phyloP scores from a whole-genome alignment of 2,888 invertebrate species.

The Lithosia quadra region DNA sequence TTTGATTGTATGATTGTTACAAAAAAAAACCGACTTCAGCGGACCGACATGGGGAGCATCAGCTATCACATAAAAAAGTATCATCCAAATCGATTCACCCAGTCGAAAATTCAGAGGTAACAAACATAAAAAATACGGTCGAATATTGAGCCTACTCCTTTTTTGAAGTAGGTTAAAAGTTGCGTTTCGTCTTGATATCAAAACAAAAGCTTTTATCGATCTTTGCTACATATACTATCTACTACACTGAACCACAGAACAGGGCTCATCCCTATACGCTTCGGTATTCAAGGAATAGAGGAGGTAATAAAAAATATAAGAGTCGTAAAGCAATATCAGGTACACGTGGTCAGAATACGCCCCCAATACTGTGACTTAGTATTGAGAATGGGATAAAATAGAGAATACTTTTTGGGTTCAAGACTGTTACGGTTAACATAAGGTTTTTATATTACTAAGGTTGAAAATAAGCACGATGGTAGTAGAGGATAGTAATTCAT shows the following conservation, averaged over 20 bases:
- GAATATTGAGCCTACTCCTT: too few relatives aligned
- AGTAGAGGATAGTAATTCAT: neutral
- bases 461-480: neutral
- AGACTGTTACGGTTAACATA: neutral
- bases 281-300: slow-evolving; percentile 35
- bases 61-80: too few relatives aligned
- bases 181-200: neutral
- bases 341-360: slow-evolving; percentile 56
- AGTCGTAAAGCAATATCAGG: slow-evolving; percentile 60
- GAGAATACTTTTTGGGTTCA: neutral
- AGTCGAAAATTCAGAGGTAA: too few relatives aligned
- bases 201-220: neutral
- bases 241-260: neutral
- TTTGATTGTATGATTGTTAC: too few relatives aligned
- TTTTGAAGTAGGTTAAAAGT: too few relatives aligned
- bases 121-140: too few relatives aligned
- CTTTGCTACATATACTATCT: neutral
- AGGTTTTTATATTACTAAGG: neutral
- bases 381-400: slow-evolving; percentile 39
- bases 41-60: too few relatives aligned
- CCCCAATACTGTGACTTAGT: slow-evolving; percentile 26
- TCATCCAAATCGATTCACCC: too few relatives aligned
- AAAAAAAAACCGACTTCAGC: too few relatives aligned
- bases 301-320: slow-evolving; percentile 61
- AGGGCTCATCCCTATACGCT: slow-evolving; percentile 39